These are phyloP conservation scores for Xanthia togata DNA, from an alignment of 2,888 invertebrate species.

Conservation along the genomic window DNA sequence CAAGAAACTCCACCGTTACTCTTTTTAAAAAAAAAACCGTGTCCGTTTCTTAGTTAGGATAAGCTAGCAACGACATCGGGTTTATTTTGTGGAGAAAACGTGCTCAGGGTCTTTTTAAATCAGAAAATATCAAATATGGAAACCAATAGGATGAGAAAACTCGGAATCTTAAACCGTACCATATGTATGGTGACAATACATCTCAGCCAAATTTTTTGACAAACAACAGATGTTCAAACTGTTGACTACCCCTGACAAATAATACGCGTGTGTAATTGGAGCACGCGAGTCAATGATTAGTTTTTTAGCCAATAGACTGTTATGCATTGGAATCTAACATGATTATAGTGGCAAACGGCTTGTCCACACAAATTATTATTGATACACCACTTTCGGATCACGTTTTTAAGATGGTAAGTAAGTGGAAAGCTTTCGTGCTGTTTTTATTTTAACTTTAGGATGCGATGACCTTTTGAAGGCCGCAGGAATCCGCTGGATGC, in stretches of 20 bases:
- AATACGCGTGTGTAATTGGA: slow-evolving; percentile 47
- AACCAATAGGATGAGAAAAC: neutral
- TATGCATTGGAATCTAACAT: slow-evolving; percentile 56
- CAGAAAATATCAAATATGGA: neutral
- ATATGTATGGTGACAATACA: neutral
- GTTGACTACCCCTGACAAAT: slow-evolving; percentile 39
- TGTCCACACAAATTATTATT: slow-evolving; percentile 25
- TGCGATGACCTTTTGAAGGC: too few species aligned
- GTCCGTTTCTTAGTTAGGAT: neutral
- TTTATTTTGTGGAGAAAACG: neutral
- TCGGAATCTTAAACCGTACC: neutral
- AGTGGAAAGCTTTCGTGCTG: neutral
- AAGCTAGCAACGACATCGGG: neutral
- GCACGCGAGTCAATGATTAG: slow-evolving; percentile 54
- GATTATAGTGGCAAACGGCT: slow-evolving; percentile 36
- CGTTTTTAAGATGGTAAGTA: neutral
- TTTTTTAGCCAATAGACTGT: slow-evolving; percentile 53
- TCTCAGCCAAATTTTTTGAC: neutral
- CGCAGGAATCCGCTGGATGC: too few species aligned
- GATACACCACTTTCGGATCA: slow-evolving; percentile 31
- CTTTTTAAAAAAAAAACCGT: too few species aligned
- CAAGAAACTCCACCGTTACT: too few species aligned
- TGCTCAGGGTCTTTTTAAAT: neutral
- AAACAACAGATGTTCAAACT: neutral
- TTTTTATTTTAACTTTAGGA: neutral